A percentile compares a stretch with the other conserved stretches of the same genome.
phyloP scores from a whole-genome alignment of 2,888 invertebrate species.

The Caenorhabditis japonica region DNA sequence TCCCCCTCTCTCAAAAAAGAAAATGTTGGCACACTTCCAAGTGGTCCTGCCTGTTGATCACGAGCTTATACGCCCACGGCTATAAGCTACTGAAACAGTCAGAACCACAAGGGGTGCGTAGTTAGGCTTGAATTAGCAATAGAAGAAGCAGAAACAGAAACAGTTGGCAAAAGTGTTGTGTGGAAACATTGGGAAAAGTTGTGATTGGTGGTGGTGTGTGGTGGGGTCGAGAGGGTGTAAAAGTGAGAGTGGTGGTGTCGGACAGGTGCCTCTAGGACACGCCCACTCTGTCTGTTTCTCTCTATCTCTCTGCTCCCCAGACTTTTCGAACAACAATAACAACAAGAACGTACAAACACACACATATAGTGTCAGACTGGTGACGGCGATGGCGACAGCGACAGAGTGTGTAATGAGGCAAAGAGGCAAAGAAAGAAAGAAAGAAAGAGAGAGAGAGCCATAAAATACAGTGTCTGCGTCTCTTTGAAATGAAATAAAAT shows the following conservation, averaged over 20 bases:
- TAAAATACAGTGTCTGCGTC: slow-evolving; percentile 20
- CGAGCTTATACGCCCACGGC: slow-evolving; percentile 46
- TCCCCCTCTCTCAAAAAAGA: no score
- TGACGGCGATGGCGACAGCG: no score
- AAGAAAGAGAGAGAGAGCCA: slow-evolving; percentile 10
- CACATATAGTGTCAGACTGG: no score
- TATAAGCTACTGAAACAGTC: slow-evolving; percentile 51
- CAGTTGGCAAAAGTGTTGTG: no score
- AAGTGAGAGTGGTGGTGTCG: neutral
- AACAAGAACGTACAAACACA: no score
- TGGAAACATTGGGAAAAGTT: slow-evolving; percentile 23
- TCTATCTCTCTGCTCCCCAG: no score
- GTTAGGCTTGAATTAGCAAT: slow-evolving; percentile 1
- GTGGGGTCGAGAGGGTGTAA: slow-evolving; percentile 32
- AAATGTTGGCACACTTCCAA: neutral
- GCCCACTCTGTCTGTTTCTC: slow-evolving; percentile 13
- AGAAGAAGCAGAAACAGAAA: neutral
- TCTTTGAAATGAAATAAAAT: neutral
- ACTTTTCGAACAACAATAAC: no score
- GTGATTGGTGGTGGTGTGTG: slow-evolving; percentile 37
- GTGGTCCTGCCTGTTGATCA: slow-evolving; percentile 56
- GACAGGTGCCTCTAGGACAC: slow-evolving; percentile 25
- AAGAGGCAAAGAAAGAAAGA: neutral
- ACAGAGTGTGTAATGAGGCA: neutral
- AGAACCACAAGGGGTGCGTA: slow-evolving; percentile 33